Evolutionary conservation across 2,113 vertebrate species (phyloP).

Genomic region (Notarius lentiginosus): DNA sequence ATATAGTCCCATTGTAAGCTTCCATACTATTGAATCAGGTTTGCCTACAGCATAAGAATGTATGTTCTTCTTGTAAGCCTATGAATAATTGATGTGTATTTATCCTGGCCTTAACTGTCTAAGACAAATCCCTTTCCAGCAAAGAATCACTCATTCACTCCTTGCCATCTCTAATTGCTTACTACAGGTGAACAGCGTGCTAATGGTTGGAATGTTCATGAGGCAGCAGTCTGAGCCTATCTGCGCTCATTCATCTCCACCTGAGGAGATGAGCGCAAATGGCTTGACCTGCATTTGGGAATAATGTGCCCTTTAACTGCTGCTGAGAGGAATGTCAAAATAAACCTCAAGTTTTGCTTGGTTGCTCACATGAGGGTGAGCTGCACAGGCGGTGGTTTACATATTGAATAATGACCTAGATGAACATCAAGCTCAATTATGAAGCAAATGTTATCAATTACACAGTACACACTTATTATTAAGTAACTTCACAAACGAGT

Average conservation of each 20-base stretch:
- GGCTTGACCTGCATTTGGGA: background rate
- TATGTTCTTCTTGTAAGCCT: background rate
- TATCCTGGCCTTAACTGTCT: background rate
- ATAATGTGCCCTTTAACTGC: conserved; percentile 24
- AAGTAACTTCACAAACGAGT: conserved; percentile 30
- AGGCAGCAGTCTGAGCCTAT: conserved; percentile 9
- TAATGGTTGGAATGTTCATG: background rate
- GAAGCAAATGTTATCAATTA: conserved; percentile 36
- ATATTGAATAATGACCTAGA: conserved; percentile 28
- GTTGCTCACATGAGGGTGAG: background rate
- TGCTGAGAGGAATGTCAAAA: conserved; percentile 32
- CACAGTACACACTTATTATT: conserved; percentile 17
- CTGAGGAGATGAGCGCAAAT: background rate
- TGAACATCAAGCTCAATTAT: conserved; percentile 27
- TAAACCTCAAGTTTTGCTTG: conserved; percentile 23
- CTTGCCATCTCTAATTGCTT: background rate
- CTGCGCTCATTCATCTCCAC: conserved; percentile 29
- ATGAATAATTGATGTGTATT: conserved; percentile 5
- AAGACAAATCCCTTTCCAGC: background rate
- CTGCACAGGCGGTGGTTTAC: conserved; percentile 2
- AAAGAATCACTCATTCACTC: conserved; percentile 4
- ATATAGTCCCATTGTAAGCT: background rate
- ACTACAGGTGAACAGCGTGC: conserved; percentile 7
- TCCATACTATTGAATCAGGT: background rate
- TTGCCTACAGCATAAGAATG: background rate